A percentile compares a stretch with the other conserved stretches of the same genome.
Conservation (phyloP, 2,797 vertebrate genomes). For the Avahi laniger region DNA sequence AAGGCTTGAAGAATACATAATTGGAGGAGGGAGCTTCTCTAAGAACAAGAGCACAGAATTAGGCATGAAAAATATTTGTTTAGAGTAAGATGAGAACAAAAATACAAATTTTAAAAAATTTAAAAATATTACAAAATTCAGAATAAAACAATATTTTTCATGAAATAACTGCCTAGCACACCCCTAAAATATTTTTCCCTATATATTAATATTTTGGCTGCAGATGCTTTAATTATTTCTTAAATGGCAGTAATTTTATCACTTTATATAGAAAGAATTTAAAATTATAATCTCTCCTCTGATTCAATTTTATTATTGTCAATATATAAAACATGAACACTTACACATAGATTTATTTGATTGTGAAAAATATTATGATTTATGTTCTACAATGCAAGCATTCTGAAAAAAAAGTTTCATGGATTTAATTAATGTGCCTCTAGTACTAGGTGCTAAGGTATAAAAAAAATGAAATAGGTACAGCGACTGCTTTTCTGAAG, state of each 20-base stretch:
- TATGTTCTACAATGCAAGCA: no score
- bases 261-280: neutral
- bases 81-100: neutral
- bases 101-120: neutral
- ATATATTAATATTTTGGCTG: neutral
- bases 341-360: neutral
- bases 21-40: neutral
- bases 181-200: neutral
- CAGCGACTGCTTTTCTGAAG: neutral
- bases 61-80: neutral
- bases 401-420: no score
- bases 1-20: neutral
- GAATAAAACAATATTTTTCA: neutral
- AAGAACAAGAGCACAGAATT: neutral
- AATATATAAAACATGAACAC: neutral
- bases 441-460: neutral
- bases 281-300: neutral
- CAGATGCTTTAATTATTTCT: neutral
- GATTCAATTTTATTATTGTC: neutral
- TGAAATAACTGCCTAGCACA: neutral
- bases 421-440: neutral
- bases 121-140: neutral
- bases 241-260: neutral
- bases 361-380: no score
- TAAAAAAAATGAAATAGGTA: neutral